Evolutionary conservation across 30 jellyfish, hydroid and myxozoan species (phyloP).

Genomic region (Aurelia aurita complex sp. Pacific): DNA sequence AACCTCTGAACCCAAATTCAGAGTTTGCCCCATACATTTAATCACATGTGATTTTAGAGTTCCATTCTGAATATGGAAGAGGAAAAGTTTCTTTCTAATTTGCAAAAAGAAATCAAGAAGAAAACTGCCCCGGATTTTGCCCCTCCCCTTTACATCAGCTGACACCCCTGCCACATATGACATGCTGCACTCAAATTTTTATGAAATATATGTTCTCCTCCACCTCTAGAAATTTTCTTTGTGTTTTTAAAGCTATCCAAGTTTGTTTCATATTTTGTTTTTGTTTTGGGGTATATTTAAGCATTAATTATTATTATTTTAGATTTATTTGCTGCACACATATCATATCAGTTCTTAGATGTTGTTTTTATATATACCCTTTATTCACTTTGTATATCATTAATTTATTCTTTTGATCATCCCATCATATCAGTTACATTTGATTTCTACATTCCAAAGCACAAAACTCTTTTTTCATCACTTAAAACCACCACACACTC

Average conservation of each 20-base stretch:
- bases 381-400: slow-evolving; percentile 28
- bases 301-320: slow-evolving; percentile 1
- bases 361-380: slow-evolving; percentile 12
- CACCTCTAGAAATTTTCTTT: not conserved
- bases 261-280: not conserved
- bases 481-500: slow-evolving; percentile 35
- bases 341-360: not conserved
- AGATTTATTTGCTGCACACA: slow-evolving; percentile 24
- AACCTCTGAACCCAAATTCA: no score
- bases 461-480: slow-evolving; percentile 9
- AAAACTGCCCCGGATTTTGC: not conserved
- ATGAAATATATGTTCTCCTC: not conserved
- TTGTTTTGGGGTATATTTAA: slow-evolving; percentile 16
- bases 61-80: no score
- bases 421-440: not conserved
- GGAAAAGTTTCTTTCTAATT: no score
- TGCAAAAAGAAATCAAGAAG: no score
- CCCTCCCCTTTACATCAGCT: not conserved
- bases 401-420: slow-evolving; percentile 22
- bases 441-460: slow-evolving; percentile 38
- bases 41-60: no score
- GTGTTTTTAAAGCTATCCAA: not conserved
- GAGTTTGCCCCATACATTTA: no score
- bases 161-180: not conserved
- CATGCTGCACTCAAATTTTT: not conserved